phyloP scores from a whole-genome alignment of 2,113 vertebrate species.

The Alligator mississippiensis region DNA sequence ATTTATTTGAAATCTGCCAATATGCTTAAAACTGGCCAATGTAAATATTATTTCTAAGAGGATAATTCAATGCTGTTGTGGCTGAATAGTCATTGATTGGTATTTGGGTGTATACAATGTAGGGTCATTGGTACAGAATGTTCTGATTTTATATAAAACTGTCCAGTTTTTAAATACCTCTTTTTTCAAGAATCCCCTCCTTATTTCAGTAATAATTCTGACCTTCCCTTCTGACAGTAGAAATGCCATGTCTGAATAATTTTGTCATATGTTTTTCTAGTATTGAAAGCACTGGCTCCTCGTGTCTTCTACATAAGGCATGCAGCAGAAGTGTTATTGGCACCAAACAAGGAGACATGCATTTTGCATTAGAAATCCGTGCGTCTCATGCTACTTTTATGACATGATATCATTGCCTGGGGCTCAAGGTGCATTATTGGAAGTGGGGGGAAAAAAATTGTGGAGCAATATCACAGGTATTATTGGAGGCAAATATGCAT shows the following conservation, averaged over 20 bases:
- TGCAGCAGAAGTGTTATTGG: constrained; percentile 14
- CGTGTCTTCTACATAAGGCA: constrained; percentile 19
- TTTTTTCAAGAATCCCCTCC: constrained; percentile 33
- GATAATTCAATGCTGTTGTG: not conserved
- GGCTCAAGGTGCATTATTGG: not conserved
- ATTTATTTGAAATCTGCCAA: constrained; percentile 2
- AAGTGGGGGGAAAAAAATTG: not conserved
- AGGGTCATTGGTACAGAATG: constrained; percentile 31
- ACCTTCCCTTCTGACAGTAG: constrained; percentile 65
- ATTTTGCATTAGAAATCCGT: constrained; percentile 14
- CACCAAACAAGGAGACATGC: constrained; percentile 36
- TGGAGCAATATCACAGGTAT: not conserved
- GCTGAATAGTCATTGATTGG: constrained; percentile 42
- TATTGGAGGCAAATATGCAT: not conserved
- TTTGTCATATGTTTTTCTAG: constrained; percentile 48
- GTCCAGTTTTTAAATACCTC: constrained; percentile 24
- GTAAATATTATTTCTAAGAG: constrained; percentile 9
- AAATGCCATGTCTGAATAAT: constrained; percentile 52
- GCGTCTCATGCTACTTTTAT: not conserved
- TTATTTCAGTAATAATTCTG: constrained; percentile 53
- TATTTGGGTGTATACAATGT: constrained; percentile 15
- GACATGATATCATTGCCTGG: not conserved
- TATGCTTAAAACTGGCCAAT: not conserved
- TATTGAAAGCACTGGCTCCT: not conserved
- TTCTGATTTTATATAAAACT: constrained; percentile 18